phyloP scores from a whole-genome alignment of 2,797 vertebrate genomes.

The Coranthus polyacanthus region DNA sequence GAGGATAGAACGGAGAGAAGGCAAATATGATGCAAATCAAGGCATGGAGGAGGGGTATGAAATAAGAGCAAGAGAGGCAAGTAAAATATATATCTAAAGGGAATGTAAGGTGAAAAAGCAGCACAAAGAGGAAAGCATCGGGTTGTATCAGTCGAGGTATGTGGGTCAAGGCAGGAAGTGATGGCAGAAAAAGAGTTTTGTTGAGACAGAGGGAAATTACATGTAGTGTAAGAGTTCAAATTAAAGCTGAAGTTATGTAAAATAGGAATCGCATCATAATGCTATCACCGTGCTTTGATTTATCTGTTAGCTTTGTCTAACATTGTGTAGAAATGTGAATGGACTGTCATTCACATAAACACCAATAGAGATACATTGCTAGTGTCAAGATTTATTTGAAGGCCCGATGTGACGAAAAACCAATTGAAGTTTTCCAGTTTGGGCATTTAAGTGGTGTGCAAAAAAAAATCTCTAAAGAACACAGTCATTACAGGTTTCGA shows the following conservation, averaged over 20 bases:
- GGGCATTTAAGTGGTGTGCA: too few species aligned
- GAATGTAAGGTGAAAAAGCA: slow-evolving; percentile 10
- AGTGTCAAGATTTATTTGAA: too few species aligned
- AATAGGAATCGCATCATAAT: too few species aligned
- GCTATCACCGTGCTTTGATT: too few species aligned
- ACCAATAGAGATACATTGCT: too few species aligned
- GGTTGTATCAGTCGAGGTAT: not conserved
- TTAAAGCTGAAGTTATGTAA: not conserved
- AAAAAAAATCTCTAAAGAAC: too few species aligned
- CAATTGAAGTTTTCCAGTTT: too few species aligned
- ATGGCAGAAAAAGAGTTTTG: not conserved
- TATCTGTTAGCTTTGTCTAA: too few species aligned
- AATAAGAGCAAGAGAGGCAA: slow-evolving; percentile 28
- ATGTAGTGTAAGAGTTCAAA: not conserved
- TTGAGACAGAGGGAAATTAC: not conserved
- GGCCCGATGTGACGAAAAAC: too few species aligned
- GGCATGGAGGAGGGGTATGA: slow-evolving; percentile 1
- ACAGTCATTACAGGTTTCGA: too few species aligned
- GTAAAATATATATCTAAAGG: slow-evolving; percentile 33
- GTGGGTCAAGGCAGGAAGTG: not conserved
- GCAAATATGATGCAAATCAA: slow-evolving; percentile 39
- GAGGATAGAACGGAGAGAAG: slow-evolving; percentile 1
- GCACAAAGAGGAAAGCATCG: not conserved
- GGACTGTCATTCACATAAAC: too few species aligned
- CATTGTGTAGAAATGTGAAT: too few species aligned